Percentiles rank a stretch among this genome's conserved stretches.
Evolutionary conservation across 2,113 vertebrate species (phyloP).

Genomic region (Guaruba guarouba): DNA sequence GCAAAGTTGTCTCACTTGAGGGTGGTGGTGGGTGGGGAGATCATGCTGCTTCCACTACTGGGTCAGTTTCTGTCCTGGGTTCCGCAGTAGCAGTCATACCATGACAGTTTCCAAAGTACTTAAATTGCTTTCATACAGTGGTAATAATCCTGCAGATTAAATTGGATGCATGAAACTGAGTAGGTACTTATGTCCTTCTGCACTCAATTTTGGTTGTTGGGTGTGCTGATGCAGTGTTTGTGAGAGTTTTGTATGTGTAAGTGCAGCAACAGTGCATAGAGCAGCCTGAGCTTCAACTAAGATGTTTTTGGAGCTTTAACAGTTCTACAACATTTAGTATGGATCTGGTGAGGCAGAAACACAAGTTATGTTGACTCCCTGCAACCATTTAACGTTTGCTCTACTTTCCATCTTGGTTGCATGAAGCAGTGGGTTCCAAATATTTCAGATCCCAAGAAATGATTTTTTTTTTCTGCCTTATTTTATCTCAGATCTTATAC

Average conservation of each 20-base stretch:
- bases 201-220: background rate
- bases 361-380: background rate
- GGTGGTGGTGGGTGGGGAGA: background rate
- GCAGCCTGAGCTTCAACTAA: background rate
- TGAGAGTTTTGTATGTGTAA: background rate
- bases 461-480: background rate
- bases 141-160: background rate
- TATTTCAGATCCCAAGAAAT: background rate
- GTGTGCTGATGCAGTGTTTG: background rate
- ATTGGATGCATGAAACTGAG: background rate
- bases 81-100: no score
- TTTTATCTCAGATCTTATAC: slow-evolving; percentile 85
- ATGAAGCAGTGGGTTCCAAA: background rate
- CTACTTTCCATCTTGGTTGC: background rate
- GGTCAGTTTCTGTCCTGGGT: background rate
- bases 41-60: background rate
- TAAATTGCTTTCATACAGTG: background rate
- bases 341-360: background rate
- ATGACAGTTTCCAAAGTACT: background rate
- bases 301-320: background rate
- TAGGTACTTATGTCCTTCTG: background rate
- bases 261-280: background rate
- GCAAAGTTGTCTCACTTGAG: background rate
- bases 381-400: background rate
- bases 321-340: background rate